These are phyloP conservation scores for Acanthisitta chloris DNA, from an alignment of 2,113 vertebrate genomes.

Conservation along the genomic window DNA sequence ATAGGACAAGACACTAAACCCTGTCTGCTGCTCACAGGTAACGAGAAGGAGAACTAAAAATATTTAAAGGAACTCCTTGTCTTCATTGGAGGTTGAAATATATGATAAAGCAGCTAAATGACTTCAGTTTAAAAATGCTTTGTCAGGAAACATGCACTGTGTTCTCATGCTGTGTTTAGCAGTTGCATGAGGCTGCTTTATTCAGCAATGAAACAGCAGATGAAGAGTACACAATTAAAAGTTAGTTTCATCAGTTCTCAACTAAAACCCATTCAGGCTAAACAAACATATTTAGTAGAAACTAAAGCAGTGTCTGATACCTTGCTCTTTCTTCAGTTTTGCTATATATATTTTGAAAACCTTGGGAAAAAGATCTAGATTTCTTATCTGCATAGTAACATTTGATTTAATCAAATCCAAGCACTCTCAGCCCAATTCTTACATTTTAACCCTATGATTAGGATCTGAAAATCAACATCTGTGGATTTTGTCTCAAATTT, in stretches of 20 bases:
- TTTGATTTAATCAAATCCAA: background rate
- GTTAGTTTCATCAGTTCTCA: background rate
- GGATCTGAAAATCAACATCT: background rate
- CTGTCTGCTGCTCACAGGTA: background rate
- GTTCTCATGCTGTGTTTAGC: background rate
- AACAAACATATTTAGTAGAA: background rate
- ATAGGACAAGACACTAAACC: background rate
- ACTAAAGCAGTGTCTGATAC: background rate
- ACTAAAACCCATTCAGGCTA: background rate
- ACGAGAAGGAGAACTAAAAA: background rate
- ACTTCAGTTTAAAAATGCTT: background rate
- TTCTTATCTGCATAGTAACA: background rate
- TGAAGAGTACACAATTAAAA: background rate
- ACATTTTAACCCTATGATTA: background rate
- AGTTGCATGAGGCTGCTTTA: background rate
- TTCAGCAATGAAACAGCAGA: background rate
- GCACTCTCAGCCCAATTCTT: background rate
- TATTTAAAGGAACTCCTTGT: background rate
- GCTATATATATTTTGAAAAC: background rate
- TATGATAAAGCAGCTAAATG: rapidly evolving
- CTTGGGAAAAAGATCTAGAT: background rate
- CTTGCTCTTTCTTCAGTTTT: background rate
- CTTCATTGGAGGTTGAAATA: background rate
- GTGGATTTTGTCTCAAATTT: background rate
- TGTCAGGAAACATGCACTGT: background rate